Percentiles rank a stretch among this genome's conserved stretches.
These are phyloP conservation scores for Cochlearius cochlearius DNA, from an alignment of 2,113 vertebrate species.

Conservation along the genomic window DNA sequence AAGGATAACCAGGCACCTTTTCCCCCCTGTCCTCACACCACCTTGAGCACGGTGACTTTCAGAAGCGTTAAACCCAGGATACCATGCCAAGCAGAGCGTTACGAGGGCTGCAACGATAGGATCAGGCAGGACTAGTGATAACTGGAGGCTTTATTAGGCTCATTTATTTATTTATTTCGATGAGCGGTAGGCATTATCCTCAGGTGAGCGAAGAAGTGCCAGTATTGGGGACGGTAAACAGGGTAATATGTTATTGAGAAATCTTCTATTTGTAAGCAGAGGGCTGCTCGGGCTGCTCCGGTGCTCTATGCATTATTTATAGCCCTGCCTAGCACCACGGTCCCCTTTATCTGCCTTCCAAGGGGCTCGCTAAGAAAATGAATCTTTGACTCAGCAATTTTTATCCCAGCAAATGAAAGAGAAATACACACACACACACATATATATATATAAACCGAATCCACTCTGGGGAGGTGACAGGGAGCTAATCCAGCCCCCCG, in stretches of 20 bases:
- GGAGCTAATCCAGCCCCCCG: background rate
- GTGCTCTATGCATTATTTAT: constrained; percentile 62
- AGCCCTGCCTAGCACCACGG: background rate
- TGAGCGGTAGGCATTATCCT: background rate
- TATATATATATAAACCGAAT: background rate
- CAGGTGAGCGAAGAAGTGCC: background rate
- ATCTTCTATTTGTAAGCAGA: constrained; percentile 29
- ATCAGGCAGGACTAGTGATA: background rate
- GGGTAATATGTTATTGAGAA: background rate
- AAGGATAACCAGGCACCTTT: background rate
- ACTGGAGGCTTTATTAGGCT: background rate
- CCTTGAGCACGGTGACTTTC: background rate
- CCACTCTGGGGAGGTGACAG: background rate
- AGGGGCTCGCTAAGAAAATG: constrained; percentile 30
- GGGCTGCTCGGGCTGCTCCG: constrained; percentile 27
- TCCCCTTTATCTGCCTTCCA: constrained; percentile 56
- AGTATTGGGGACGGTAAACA: background rate
- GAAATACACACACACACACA: background rate
- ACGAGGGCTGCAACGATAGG: background rate
- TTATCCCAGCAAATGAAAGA: constrained; percentile 12
- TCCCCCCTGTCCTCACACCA: background rate
- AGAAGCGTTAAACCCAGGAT: background rate
- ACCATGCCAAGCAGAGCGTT: background rate
- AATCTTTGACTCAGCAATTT: constrained; percentile 67
- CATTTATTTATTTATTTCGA: background rate